Evolutionary conservation across 2,888 invertebrate species (phyloP).

Genomic region (Isotomurus palustris): DNA sequence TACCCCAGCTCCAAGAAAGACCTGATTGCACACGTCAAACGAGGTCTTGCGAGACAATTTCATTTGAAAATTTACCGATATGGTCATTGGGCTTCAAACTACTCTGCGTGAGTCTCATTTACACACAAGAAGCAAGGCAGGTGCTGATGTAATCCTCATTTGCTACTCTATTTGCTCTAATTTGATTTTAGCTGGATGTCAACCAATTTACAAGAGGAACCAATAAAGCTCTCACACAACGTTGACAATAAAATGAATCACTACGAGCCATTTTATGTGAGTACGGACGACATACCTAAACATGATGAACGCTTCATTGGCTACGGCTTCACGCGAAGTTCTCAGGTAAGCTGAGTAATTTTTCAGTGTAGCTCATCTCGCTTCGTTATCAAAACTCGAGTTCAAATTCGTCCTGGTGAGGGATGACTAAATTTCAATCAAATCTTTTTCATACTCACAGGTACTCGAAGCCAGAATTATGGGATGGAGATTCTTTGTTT

Average conservation of each 20-base stretch:
- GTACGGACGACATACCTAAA: slow-evolving; percentile 66
- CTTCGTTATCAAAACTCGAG: background rate
- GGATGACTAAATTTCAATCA: background rate
- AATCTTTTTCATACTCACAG: slow-evolving; percentile 52
- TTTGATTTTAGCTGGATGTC: slow-evolving; percentile 11
- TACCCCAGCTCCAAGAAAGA: slow-evolving; percentile 79
- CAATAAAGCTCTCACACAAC: slow-evolving; percentile 73
- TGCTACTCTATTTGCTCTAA: background rate
- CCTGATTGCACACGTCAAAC: slow-evolving; percentile 67
- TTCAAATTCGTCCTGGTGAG: background rate
- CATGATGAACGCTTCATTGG: slow-evolving; percentile 87
- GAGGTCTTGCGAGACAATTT: slow-evolving; percentile 79
- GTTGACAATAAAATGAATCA: slow-evolving; percentile 57
- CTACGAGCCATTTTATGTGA: slow-evolving; percentile 89
- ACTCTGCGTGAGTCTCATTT: slow-evolving; percentile 62
- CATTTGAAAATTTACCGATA: slow-evolving; percentile 88
- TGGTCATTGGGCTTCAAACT: slow-evolving; percentile 88
- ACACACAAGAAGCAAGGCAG: background rate
- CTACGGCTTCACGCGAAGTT: slow-evolving; percentile 86
- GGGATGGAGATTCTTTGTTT: slow-evolving; percentile 79
- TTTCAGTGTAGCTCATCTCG: background rate
- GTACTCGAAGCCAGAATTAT: slow-evolving; percentile 89
- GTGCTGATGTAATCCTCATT: background rate
- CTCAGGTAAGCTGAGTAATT: slow-evolving; percentile 64
- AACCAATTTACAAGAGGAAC: slow-evolving; percentile 57